phyloP scores from a whole-genome alignment of 2,113 vertebrate genomes.

The Scytalopus superciliaris region DNA sequence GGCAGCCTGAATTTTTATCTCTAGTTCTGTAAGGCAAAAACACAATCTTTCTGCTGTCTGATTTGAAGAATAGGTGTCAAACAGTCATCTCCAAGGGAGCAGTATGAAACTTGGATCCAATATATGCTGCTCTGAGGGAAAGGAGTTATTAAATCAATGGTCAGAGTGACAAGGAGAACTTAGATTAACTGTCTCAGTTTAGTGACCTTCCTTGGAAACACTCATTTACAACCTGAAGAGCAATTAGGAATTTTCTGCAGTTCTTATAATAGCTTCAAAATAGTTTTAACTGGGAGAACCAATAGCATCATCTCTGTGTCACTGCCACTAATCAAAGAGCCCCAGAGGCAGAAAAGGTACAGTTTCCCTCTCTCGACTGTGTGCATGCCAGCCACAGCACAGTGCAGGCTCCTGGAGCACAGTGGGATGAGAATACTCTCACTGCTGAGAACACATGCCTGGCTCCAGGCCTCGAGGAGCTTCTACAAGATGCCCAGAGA shows the following conservation, averaged over 20 bases:
- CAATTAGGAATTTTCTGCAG: neutral
- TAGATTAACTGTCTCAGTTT: neutral
- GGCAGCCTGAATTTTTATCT: neutral
- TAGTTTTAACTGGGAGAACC: neutral
- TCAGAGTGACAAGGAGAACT: neutral
- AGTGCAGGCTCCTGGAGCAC: neutral
- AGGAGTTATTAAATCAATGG: neutral
- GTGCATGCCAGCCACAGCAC: accelerated
- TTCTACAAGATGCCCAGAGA: neutral
- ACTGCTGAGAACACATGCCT: accelerated
- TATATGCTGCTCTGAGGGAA: neutral
- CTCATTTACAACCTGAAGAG: neutral
- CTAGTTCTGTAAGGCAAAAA: neutral
- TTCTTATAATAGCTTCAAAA: neutral
- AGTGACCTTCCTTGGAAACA: neutral
- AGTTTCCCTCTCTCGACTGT: neutral
- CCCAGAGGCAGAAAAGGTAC: neutral
- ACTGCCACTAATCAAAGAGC: neutral
- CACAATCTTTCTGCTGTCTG: neutral
- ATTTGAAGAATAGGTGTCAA: neutral
- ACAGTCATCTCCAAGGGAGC: neutral
- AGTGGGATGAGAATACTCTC: too few relatives aligned
- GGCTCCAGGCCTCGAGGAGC: neutral
- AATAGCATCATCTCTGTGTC: neutral
- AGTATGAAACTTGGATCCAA: neutral